phyloP scores from a whole-genome alignment of 2,797 vertebrate genomes.

The Bovichtus diacanthus region DNA sequence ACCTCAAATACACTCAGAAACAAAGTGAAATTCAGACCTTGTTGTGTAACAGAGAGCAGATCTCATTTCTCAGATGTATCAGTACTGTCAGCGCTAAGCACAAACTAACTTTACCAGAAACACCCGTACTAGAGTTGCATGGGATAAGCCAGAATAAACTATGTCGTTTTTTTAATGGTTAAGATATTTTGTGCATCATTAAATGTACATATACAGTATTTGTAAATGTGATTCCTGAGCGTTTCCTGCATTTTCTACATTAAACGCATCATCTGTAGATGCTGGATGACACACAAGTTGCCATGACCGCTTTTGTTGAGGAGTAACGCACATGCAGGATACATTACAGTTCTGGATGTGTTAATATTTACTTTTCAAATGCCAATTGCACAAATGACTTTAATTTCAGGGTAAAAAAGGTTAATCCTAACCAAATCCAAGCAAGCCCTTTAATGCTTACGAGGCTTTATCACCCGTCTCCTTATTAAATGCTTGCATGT shows the following conservation, averaged over 20 bases:
- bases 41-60: background rate
- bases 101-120: background rate
- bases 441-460: constrained; percentile 25
- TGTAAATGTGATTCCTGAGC: background rate
- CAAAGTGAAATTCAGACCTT: background rate
- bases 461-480: constrained; percentile 4
- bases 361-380: constrained; percentile 3
- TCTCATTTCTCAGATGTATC: background rate
- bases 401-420: background rate
- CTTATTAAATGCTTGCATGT: constrained; percentile 19
- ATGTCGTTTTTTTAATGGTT: background rate
- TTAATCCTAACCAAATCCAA: constrained; percentile 40
- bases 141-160: background rate
- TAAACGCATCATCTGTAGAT: background rate
- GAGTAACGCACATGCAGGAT: background rate
- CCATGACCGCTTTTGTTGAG: background rate
- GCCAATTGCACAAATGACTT: constrained; percentile 26
- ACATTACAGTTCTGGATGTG: background rate
- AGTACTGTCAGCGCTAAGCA: background rate
- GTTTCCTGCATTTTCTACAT: background rate
- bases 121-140: background rate
- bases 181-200: background rate
- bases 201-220: background rate
- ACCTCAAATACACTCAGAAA: background rate
- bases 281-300: background rate